phyloP scores from a whole-genome alignment of 2,888 invertebrate genomes.

The Andrena praecox region DNA sequence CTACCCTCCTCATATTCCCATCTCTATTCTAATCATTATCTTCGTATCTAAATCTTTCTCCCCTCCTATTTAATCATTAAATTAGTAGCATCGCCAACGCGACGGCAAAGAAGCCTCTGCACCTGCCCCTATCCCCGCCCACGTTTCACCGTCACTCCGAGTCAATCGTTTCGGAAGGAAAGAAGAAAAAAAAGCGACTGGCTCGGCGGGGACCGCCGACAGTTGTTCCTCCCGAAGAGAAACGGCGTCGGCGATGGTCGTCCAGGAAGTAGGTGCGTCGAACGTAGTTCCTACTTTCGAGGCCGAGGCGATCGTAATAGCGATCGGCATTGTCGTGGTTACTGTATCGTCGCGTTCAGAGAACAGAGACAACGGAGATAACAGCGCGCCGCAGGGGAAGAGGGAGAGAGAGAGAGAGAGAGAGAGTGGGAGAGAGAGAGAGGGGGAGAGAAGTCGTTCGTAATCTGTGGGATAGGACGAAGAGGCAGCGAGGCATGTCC shows the following conservation, averaged over 20 bases:
- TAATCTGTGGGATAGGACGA: slow-evolving; percentile 84
- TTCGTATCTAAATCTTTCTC: too few relatives aligned
- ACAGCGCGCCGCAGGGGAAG: slow-evolving; percentile 25
- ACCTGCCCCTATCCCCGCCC: background rate
- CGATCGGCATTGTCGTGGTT: slow-evolving; percentile 78
- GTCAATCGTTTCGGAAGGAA: background rate
- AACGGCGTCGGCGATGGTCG: slow-evolving; percentile 21
- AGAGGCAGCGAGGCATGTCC: slow-evolving; percentile 82
- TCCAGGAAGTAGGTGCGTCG: slow-evolving; percentile 77
- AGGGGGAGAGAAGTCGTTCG: slow-evolving; percentile 50
- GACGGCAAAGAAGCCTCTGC: background rate
- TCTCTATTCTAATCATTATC: too few relatives aligned
- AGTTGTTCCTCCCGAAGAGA: slow-evolving; percentile 1
- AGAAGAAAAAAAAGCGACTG: background rate
- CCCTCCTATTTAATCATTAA: too few relatives aligned
- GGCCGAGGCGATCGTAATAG: slow-evolving; percentile 75
- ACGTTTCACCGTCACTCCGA: background rate
- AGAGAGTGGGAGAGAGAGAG: background rate
- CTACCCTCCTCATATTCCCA: too few relatives aligned
- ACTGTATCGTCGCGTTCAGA: slow-evolving; percentile 40
- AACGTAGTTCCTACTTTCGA: slow-evolving; percentile 71
- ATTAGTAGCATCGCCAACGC: background rate
- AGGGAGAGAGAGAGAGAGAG: slow-evolving; percentile 49
- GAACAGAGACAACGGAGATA: slow-evolving; percentile 41
- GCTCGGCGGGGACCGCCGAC: background rate